Evolutionary conservation across 2,797 vertebrate genomes (phyloP).

Genomic region (Enteromius viviparus): DNA sequence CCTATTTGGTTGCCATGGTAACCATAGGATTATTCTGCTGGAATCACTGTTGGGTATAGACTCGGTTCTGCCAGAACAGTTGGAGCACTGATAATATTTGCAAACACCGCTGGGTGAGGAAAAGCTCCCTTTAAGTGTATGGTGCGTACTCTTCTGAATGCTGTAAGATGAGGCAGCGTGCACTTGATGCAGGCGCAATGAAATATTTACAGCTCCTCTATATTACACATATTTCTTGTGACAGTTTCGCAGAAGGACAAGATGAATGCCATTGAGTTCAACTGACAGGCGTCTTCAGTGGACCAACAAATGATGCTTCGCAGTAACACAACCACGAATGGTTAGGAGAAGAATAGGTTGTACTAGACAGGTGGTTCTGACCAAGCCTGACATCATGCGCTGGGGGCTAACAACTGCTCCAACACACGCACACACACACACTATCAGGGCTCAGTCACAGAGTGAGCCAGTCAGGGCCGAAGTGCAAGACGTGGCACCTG

Average conservation of each 20-base stretch:
- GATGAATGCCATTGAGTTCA: background rate
- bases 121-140: conserved; percentile 12
- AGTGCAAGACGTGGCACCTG: conserved; percentile 71
- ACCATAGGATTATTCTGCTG: conserved; percentile 66
- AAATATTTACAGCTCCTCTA: conserved; percentile 42
- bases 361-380: conserved; percentile 23
- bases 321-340: conserved; percentile 1
- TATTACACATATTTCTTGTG: conserved; percentile 41
- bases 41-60: conserved; percentile 62
- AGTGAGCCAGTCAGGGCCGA: conserved; percentile 48
- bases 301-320: background rate
- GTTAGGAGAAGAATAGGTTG: conserved; percentile 10
- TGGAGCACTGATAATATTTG: conserved; percentile 36
- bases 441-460: background rate
- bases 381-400: conserved; percentile 22
- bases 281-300: conserved; percentile 5
- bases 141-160: background rate
- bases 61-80: conserved; percentile 62
- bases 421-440: conserved; percentile 22
- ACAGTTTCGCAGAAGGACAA: conserved; percentile 35
- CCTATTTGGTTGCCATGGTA: conserved; percentile 71
- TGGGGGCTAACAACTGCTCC: conserved; percentile 50
- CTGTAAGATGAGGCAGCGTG: background rate
- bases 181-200: conserved; percentile 19
- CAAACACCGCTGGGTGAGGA: conserved; percentile 25